Conservation (phyloP, 2,113 vertebrate genomes). For the Clinocottus analis region DNA sequence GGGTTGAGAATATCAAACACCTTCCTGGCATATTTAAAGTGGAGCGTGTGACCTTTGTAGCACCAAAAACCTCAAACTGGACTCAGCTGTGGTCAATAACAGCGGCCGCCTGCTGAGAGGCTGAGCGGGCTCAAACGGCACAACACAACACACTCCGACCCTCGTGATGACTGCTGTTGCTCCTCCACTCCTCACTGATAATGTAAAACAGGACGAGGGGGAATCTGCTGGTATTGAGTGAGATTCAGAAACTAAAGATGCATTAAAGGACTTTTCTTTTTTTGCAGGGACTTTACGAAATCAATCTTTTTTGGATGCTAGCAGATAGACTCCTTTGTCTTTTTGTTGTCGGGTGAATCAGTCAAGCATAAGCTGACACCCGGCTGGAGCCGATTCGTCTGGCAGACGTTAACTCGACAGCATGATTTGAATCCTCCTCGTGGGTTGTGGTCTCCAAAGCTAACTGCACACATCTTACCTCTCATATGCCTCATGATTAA, state of each 20-base stretch:
- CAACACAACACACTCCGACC: conserved; percentile 27
- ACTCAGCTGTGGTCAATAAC: conserved; percentile 14
- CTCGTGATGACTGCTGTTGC: conserved; percentile 40
- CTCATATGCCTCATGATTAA: conserved; percentile 75
- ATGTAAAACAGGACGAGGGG: conserved; percentile 10
- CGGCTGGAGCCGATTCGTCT: conserved; percentile 20
- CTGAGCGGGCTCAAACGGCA: conserved; percentile 17
- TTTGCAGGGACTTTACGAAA: not conserved
- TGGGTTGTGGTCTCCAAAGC: conserved; percentile 47
- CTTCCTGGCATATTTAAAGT: no score
- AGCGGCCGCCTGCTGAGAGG: conserved; percentile 6
- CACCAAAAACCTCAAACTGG: not conserved
- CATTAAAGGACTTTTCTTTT: not conserved
- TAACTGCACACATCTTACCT: conserved; percentile 58
- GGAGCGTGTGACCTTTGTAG: no score
- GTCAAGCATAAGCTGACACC: conserved; percentile 9
- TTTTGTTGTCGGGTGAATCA: not conserved
- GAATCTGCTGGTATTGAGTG: conserved; percentile 9
- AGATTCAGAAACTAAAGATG: not conserved
- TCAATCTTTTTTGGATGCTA: not conserved
- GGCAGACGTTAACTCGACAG: conserved; percentile 14
- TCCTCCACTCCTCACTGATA: not conserved
- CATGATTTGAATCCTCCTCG: conserved; percentile 25
- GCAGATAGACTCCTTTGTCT: conserved; percentile 1
- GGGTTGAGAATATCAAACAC: no score